phyloP scores from a whole-genome alignment of 2,888 invertebrate genomes.

The Heliconius ismenius region DNA sequence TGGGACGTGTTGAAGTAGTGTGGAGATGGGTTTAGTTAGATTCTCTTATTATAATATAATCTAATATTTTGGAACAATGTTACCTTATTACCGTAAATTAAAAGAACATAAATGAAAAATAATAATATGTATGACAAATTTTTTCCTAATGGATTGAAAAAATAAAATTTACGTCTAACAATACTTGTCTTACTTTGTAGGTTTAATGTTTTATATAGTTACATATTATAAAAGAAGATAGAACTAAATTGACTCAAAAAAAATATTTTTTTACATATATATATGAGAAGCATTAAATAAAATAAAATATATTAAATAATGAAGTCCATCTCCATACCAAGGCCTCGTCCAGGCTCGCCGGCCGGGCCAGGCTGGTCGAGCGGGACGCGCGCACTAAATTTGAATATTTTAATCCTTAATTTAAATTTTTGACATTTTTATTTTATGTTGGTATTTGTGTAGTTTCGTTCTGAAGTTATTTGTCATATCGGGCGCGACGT shows the following conservation, averaged over 20 bases:
- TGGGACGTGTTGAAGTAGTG: constrained; percentile 51
- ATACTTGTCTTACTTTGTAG: neutral
- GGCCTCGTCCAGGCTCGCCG: constrained; percentile 43
- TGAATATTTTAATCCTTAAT: constrained; percentile 83
- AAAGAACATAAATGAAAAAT: too few species aligned
- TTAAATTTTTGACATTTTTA: constrained; percentile 83
- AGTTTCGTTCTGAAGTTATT: constrained; percentile 81
- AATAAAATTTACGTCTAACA: neutral
- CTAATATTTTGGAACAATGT: neutral
- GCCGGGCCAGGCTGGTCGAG: constrained; percentile 49
- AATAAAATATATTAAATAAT: constrained; percentile 1
- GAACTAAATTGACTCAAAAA: neutral
- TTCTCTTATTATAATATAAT: neutral
- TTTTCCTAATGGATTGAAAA: neutral
- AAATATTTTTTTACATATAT: too few species aligned
- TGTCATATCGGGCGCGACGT: constrained; percentile 75
- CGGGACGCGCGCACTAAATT: constrained; percentile 80
- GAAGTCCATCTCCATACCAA: constrained; percentile 55
- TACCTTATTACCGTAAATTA: neutral
- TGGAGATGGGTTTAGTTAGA: constrained; percentile 57
- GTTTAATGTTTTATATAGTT: neutral
- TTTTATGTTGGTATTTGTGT: constrained; percentile 82
- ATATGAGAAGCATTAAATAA: too few species aligned
- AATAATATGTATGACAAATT: too few species aligned
- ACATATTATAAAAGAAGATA: neutral